phyloP scores from a whole-genome alignment of 2,888 invertebrate species.

The Cacoxenus indagator region DNA sequence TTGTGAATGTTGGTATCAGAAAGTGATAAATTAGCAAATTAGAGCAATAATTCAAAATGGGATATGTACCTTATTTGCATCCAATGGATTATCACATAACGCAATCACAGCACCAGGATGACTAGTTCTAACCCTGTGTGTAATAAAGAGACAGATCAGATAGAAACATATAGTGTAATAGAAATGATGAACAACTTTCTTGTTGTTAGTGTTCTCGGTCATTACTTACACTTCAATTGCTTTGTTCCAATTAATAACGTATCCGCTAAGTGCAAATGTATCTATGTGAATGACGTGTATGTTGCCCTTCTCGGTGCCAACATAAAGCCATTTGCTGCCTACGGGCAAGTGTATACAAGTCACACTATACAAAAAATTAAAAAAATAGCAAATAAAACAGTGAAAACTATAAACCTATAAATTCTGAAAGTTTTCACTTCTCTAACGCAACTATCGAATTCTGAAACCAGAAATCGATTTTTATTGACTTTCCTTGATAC shows the following conservation, averaged over 20 bases:
- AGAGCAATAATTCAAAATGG: background rate
- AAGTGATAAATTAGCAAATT: background rate
- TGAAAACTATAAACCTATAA: too few relatives aligned
- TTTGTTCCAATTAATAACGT: slow-evolving; percentile 99
- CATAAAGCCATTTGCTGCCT: slow-evolving; percentile 98
- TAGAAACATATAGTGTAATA: background rate
- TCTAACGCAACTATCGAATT: too few relatives aligned
- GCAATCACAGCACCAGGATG: slow-evolving; percentile 98
- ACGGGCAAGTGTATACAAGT: slow-evolving; percentile 95
- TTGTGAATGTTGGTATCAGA: background rate
- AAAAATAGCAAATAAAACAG: background rate
- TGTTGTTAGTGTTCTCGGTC: too few relatives aligned
- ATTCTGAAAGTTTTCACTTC: too few relatives aligned
- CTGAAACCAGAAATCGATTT: too few relatives aligned
- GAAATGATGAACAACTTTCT: too few relatives aligned
- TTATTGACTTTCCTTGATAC: too few relatives aligned
- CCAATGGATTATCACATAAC: slow-evolving; percentile 96
- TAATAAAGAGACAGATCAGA: slow-evolving; percentile 69
- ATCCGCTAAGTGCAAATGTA: slow-evolving; percentile 95
- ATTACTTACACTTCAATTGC: slow-evolving; percentile 99
- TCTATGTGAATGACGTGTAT: slow-evolving; percentile 98
- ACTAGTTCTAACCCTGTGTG: slow-evolving; percentile 85
- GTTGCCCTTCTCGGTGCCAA: slow-evolving; percentile 98
- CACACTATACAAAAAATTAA: slow-evolving; percentile 74
- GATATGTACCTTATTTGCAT: slow-evolving; percentile 89